Evolutionary conservation across 2,888 invertebrate species (phyloP).

Genomic region (Sinelater perroti): DNA sequence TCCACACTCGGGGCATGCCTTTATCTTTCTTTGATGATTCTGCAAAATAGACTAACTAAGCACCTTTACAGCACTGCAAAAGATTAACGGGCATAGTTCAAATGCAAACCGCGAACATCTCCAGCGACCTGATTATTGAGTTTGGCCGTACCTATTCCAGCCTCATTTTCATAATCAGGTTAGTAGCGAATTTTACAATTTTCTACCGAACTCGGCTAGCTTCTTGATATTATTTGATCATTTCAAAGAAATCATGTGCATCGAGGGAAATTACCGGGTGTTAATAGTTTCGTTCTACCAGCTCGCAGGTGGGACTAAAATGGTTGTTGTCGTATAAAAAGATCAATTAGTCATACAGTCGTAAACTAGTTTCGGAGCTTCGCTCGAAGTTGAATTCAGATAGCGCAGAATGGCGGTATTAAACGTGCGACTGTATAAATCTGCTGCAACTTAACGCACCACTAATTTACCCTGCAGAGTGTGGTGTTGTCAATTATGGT

Average conservation of each 20-base stretch:
- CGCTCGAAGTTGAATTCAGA: constrained; percentile 13
- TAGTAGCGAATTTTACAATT: constrained; percentile 18
- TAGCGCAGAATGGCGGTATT: constrained; percentile 32
- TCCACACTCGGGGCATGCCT: constrained; percentile 13
- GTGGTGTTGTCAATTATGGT: constrained; percentile 52
- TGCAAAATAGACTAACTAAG: constrained; percentile 13
- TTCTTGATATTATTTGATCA: constrained; percentile 7
- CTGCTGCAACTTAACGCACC: constrained; percentile 51
- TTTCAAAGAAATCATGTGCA: background rate
- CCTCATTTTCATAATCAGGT: constrained; percentile 30
- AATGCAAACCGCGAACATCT: constrained; percentile 25
- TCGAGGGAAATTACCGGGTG: background rate
- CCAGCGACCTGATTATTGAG: constrained; percentile 27
- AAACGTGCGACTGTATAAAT: constrained; percentile 47
- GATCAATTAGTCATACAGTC: too few relatives aligned
- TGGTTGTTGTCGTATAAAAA: too few relatives aligned
- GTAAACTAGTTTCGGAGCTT: too few relatives aligned
- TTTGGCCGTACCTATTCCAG: constrained; percentile 21
- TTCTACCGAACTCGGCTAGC: constrained; percentile 10
- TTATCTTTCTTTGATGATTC: constrained; percentile 21
- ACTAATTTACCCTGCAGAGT: constrained; percentile 52
- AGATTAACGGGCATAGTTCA: constrained; percentile 22
- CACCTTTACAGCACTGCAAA: constrained; percentile 16
- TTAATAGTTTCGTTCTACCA: too few relatives aligned
- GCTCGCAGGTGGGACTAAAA: too few relatives aligned